Evolutionary conservation across 2,888 invertebrate species (phyloP), one percentile per base, ranked within the genome.

Genomic region (Lobophora halterata): DNA sequence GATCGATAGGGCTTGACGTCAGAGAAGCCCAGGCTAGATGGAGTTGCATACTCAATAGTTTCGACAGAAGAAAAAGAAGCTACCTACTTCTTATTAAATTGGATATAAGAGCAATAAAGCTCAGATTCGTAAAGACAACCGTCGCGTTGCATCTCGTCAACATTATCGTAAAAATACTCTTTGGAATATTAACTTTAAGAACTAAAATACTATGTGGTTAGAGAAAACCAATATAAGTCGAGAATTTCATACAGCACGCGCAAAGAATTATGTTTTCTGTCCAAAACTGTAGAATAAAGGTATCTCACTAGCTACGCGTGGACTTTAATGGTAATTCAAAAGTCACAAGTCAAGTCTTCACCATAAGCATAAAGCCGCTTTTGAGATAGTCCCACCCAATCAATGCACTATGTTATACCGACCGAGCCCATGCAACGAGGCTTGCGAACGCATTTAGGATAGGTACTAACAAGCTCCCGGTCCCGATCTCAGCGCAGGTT

Each of bases 1-100:
- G 79, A 83, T 87, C 86, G 71, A 87, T 87, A 33, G 52, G 38
- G 46, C 36, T 49, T 80, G 78, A 83, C 86, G 82, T 85, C 83
- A 82, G 30, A 45, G 46, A 48, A 56, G 52, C 54, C 62, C 58
- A 58, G 60, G 58, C 70, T 55, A 52, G 43, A 59, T 27, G 4
- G 19, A 14, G 30, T 30, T 34, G 25, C 41, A 36, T 34, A 19
- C 18, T 23, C 16, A 44, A 25, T 6, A 17, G 25, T 14, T 21
- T n/a, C 13, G 13, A 27, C 10, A 9, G n/a, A 17, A 17, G n/a
- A 17, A 2, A 17, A 5, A 3, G 3, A 4, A 6, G 5, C 6
- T 24, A 1, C 8, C 10, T 21, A 6, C 18, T 25, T 3, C 2
- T 10, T 8, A 8, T 8, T 9, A 24, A 8, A 11, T 5, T 17